Conservation (phyloP, 2,888 invertebrate genomes). For the Epinotia ramella region DNA sequence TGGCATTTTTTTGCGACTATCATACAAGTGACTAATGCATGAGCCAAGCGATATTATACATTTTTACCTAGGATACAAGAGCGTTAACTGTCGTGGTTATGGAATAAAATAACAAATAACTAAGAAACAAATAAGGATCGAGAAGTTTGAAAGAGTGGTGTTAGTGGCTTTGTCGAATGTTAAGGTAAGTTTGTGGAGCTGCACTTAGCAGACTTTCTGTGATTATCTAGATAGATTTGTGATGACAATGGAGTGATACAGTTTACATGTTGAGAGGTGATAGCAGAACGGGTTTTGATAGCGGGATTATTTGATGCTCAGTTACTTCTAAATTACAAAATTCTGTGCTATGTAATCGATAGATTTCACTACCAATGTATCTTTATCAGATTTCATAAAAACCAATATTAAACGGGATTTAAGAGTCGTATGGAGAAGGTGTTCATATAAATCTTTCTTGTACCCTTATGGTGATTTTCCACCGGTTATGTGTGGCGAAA, state of each 20-base stretch:
- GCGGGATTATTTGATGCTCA: too few species aligned
- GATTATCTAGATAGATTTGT: slow-evolving; percentile 29
- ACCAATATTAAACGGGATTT: too few species aligned
- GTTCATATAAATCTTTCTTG: too few species aligned
- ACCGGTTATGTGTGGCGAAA: too few species aligned
- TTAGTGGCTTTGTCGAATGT: background rate
- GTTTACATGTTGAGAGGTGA: background rate
- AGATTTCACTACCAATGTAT: too few species aligned
- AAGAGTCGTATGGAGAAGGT: too few species aligned
- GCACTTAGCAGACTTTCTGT: slow-evolving; percentile 32
- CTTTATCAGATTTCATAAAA: too few species aligned
- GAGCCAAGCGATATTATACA: background rate
- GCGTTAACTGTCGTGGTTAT: background rate
- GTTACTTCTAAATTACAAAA: too few species aligned
- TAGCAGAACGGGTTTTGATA: background rate
- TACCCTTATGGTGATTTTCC: too few species aligned
- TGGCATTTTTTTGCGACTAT: background rate
- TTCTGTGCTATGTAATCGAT: too few species aligned
- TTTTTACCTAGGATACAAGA: background rate
- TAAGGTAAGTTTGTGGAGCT: slow-evolving; percentile 20
- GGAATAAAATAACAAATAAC: background rate
- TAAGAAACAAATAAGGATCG: background rate
- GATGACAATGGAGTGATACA: slow-evolving; percentile 19
- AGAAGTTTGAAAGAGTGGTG: background rate
- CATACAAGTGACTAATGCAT: background rate